phyloP scores from a whole-genome alignment of 1,140 invertebrate genomes.

The Tribolium castaneum region DNA sequence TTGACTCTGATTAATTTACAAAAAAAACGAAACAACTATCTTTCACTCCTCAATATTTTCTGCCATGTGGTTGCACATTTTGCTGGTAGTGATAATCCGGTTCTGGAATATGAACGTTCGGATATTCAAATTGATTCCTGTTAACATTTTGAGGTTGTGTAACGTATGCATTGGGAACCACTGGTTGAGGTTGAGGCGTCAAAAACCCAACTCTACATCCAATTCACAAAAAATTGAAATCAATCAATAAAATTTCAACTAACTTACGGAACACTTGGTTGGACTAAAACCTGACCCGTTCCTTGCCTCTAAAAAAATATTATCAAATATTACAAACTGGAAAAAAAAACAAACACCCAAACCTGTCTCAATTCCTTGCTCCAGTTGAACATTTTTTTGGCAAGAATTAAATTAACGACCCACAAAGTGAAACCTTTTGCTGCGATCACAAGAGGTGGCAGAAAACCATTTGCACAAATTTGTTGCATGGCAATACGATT shows the following conservation, averaged over 20 bases:
- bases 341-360: no score
- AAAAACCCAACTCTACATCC: no score
- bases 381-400: not conserved
- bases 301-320: not conserved
- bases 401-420: constrained; percentile 49
- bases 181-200: not conserved
- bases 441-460: constrained; percentile 53
- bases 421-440: constrained; percentile 52
- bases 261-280: no score
- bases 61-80: not conserved
- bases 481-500: not conserved
- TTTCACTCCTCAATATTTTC: not conserved
- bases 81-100: not conserved
- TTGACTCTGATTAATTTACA: not conserved
- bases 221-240: no score
- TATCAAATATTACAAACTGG: not conserved
- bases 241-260: no score
- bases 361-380: not conserved
- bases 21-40: not conserved
- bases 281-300: no score
- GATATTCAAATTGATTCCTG: not conserved
- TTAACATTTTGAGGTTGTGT: not conserved
- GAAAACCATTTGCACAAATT: constrained; percentile 48
- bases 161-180: not conserved
- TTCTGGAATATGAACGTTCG: not conserved